These are phyloP conservation scores for Spermophilus dauricus DNA, from an alignment of 2,113 vertebrate genomes.

Conservation along the genomic window DNA sequence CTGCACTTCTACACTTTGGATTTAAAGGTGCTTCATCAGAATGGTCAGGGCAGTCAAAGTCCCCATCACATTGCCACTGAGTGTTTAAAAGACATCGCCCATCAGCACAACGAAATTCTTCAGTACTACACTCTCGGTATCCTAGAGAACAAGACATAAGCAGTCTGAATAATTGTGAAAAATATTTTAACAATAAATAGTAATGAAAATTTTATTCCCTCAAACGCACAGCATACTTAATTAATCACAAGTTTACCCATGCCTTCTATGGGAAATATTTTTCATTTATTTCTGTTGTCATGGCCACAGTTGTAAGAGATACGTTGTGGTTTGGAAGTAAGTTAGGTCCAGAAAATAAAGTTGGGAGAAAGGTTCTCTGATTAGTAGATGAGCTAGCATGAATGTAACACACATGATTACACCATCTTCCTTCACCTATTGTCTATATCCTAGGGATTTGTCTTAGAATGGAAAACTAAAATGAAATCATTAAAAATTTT, in stretches of 20 bases:
- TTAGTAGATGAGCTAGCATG: neutral
- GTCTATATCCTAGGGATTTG: neutral
- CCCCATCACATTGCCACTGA: constrained; percentile 98
- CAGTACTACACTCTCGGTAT: constrained; percentile 93
- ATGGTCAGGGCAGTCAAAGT: constrained; percentile 96
- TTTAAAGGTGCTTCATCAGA: constrained; percentile 98
- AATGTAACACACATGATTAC: neutral
- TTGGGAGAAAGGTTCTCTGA: neutral
- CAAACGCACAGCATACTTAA: neutral
- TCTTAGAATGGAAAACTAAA: neutral
- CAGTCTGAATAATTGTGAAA: neutral
- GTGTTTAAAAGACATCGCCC: constrained; percentile 95
- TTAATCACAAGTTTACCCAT: neutral
- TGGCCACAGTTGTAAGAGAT: neutral
- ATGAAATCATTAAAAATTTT: neutral
- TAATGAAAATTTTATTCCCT: neutral
- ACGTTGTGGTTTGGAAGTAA: neutral
- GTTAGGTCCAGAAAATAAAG: neutral
- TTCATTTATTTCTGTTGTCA: neutral
- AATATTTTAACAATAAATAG: neutral
- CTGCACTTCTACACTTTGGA: constrained; percentile 95
- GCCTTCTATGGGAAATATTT: neutral
- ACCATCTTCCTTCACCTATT: neutral
- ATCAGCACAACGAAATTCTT: constrained; percentile 96
- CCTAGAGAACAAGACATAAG: constrained; percentile 84